phyloP scores from a whole-genome alignment of 2,797 vertebrate species.

The Clarias pachynema region DNA sequence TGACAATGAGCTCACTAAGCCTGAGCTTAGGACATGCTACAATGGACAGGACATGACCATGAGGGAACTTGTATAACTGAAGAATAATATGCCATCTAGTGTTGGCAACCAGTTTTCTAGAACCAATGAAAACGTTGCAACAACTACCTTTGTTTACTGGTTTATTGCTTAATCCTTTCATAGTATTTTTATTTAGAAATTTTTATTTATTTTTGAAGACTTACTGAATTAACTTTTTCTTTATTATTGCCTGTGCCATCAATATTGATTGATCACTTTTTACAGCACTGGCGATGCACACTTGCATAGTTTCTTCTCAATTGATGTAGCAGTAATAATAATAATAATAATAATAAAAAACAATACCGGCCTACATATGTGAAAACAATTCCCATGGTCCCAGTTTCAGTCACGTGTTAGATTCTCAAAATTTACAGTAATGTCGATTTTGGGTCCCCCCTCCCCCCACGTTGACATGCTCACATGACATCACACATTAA shows the following conservation, averaged over 20 bases:
- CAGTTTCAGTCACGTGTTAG: background rate
- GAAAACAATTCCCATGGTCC: background rate
- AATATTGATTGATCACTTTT: background rate
- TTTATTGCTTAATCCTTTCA: background rate
- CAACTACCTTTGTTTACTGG: background rate
- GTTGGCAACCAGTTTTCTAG: conserved; percentile 3
- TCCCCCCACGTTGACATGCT: background rate
- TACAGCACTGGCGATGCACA: background rate
- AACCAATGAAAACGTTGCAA: background rate
- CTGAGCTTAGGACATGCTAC: background rate
- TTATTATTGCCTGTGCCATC: background rate
- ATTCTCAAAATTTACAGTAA: background rate
- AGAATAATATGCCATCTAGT: conserved; percentile 39
- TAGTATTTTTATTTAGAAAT: too few relatives aligned
- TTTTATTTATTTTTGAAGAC: background rate
- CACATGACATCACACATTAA: background rate
- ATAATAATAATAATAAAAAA: background rate
- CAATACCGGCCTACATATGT: background rate
- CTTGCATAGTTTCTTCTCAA: background rate
- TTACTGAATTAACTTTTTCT: background rate
- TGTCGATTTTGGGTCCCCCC: background rate
- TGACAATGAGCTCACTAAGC: background rate
- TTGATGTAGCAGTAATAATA: background rate
- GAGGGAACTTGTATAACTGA: background rate
- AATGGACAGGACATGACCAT: background rate